Evolutionary conservation across 1,140 invertebrate species (phyloP).

Genomic region (Brachionus angularis): DNA sequence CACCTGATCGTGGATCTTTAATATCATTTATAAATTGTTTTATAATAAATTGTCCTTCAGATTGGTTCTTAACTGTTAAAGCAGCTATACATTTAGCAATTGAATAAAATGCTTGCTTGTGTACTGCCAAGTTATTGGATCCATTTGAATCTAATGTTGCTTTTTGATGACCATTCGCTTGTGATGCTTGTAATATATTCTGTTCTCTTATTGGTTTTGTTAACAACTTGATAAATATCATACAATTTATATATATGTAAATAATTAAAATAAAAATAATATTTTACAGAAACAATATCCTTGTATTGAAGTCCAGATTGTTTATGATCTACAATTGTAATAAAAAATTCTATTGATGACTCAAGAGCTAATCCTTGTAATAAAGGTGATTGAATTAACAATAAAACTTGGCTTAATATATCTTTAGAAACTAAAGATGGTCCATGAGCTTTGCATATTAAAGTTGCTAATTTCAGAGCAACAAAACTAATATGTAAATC

Average conservation of each 20-base stretch:
- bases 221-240: conserved; percentile 52
- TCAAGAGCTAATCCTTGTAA: conserved; percentile 77
- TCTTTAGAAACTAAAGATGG: conserved; percentile 56
- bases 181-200: conserved; percentile 44
- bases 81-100: conserved; percentile 91
- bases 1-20: conserved; percentile 63
- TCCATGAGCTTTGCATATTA: conserved; percentile 57
- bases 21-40: conserved; percentile 79
- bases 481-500: conserved; percentile 78
- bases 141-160: neutral
- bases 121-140: conserved; percentile 5
- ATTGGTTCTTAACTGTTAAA: conserved; percentile 70
- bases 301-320: conserved; percentile 73
- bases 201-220: conserved; percentile 54
- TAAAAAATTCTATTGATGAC: conserved; percentile 84
- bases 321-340: conserved; percentile 75
- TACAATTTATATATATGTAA: conserved; percentile 1
- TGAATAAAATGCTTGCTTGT: conserved; percentile 57
- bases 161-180: conserved; percentile 15
- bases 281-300: conserved; percentile 65
- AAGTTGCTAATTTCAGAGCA: conserved; percentile 59
- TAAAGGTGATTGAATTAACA: conserved; percentile 81
- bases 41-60: conserved; percentile 71
- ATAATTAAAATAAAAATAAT: neutral
- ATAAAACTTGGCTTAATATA: conserved; percentile 78